Evolutionary conservation across 2,888 invertebrate genomes (phyloP).

Genomic region (Drosophila meridionalis): DNA sequence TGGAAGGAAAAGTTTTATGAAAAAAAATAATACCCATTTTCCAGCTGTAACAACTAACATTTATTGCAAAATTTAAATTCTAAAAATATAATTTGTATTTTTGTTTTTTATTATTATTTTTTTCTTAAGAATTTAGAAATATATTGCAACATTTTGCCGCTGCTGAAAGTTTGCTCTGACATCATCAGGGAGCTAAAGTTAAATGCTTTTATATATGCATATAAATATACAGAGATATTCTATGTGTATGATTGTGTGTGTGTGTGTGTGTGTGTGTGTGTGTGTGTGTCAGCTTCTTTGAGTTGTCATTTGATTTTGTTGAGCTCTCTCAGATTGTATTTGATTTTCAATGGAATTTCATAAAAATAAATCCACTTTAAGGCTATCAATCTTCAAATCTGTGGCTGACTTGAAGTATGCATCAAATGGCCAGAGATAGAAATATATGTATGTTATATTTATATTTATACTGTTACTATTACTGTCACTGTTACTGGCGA

Average conservation of each 20-base stretch:
- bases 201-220: not conserved
- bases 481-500: not conserved
- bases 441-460: conserved; percentile 6
- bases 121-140: not conserved
- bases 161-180: not conserved
- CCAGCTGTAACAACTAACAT: not conserved
- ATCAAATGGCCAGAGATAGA: conserved; percentile 19
- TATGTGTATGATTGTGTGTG: not conserved
- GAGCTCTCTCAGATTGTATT: not conserved
- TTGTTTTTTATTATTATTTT: too few relatives aligned
- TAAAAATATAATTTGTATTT: not conserved
- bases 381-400: conserved; percentile 15
- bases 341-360: not conserved
- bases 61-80: too few relatives aligned
- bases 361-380: not conserved
- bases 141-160: not conserved
- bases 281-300: not conserved
- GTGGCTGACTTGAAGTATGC: not conserved
- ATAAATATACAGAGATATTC: not conserved
- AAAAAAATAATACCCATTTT: not conserved
- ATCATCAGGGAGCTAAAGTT: not conserved
- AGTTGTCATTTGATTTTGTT: not conserved
- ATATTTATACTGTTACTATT: not conserved
- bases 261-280: not conserved
- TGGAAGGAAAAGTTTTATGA: not conserved